These are phyloP conservation scores for Argya squamiceps DNA, from an alignment of 2,797 vertebrate species.

Conservation along the genomic window DNA sequence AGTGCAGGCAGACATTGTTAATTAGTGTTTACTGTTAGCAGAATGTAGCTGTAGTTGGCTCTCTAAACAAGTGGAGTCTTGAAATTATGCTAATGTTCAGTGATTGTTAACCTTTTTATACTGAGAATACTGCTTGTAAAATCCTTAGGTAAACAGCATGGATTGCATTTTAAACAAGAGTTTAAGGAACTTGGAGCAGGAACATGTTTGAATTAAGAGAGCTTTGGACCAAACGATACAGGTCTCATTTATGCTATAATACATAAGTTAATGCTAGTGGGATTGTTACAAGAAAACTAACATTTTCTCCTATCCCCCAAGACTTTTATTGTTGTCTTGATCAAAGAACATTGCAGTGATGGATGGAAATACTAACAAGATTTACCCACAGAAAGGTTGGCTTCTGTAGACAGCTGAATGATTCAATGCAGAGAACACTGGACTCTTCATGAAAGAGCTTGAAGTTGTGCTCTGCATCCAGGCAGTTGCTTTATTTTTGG, in stretches of 20 bases:
- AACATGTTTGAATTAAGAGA: neutral
- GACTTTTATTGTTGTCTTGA: neutral
- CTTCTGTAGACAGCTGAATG: neutral
- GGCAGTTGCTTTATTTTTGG: neutral
- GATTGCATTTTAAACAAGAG: neutral
- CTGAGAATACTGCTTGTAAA: neutral
- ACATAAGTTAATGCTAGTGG: neutral
- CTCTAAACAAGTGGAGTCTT: neutral
- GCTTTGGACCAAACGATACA: neutral
- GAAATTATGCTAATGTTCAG: neutral
- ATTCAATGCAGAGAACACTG: neutral
- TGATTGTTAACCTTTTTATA: neutral
- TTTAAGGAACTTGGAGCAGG: neutral
- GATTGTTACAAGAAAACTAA: neutral
- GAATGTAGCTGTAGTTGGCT: neutral
- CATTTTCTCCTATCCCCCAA: neutral
- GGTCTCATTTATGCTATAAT: neutral
- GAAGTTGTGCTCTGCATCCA: neutral
- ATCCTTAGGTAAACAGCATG: neutral
- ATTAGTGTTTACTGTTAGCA: conserved; percentile 55
- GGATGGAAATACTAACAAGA: neutral
- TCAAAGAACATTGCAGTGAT: neutral
- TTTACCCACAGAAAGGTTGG: neutral
- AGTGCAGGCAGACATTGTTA: conserved; percentile 50
- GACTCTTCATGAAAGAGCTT: neutral